Base-by-base conservation (phyloP, 2,888 invertebrate genomes). In the Tortrix viridana region DNA sequence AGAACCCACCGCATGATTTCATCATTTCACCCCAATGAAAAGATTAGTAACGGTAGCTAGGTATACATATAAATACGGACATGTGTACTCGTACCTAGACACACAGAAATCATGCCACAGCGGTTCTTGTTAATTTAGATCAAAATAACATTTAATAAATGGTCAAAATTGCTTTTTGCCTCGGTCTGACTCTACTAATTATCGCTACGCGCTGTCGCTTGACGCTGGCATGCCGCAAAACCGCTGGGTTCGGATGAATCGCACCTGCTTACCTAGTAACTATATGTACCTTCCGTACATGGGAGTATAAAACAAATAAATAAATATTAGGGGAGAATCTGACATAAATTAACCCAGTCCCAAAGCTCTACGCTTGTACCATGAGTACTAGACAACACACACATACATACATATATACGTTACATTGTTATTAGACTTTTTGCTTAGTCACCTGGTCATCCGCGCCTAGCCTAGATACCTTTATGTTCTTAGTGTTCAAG, bases 191-290 rank as follows among this genome's bases (percentile, higher is more conserved):
- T 50, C 44, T 52, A 62, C 81, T 85, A 84, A 83, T 41, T 57
- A 38, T 69, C 80, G 58, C 60, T 61, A 41, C 38, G 65, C 61
- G 63, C 61, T 64, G 64, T 66, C 61, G 65, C 62, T 65, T 55
- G 49, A 68, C 68, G 71, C 70, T 76, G 70, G 84, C 83, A 78
- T 75, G 81, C 79, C 80, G 74, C 82, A 65, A 63, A 56, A 48
- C 50, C 60, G 62, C 65, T 56, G 26, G 56, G 56, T 26, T 57
- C 62, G 62, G 62, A 62, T 62, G 62, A 62, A 50, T 7, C 43
- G 23, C 18, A 1, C 5, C 20, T 44, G 18, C 44, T 20, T 44
- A 16, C 41, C 16, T n/a, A 41, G 14, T 16, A 2, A 14, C 41
- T 12, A 26, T 32, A 12, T 12, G 12, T 32, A 12, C 12, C 12